Conservation (phyloP, 2,888 invertebrate genomes). For the Eilema caniola region DNA sequence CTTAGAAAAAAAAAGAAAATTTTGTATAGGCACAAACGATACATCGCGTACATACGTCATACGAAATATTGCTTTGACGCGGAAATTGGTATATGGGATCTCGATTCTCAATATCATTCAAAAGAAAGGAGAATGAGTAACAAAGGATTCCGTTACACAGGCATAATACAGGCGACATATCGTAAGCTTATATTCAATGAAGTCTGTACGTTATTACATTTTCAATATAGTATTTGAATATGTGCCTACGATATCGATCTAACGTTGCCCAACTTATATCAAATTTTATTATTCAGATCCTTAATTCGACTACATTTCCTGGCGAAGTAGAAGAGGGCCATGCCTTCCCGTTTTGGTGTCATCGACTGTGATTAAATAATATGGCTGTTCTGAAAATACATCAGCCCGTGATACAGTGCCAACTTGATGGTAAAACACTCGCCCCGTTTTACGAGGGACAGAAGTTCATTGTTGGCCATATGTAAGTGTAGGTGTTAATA, state of each 20-base stretch:
- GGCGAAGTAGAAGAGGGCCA: too few relatives aligned
- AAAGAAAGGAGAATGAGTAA: slow-evolving; percentile 1
- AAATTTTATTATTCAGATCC: neutral
- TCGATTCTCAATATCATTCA: neutral
- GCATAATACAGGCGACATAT: neutral
- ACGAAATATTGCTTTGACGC: neutral
- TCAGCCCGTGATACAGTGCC: too few relatives aligned
- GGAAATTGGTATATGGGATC: slow-evolving; percentile 12
- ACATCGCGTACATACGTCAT: slow-evolving; percentile 5
- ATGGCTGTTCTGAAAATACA: too few relatives aligned
- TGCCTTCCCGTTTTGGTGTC: too few relatives aligned
- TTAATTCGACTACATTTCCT: too few relatives aligned
- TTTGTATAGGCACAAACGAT: neutral
- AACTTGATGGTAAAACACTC: too few relatives aligned
- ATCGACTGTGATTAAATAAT: too few relatives aligned
- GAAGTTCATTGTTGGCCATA: too few relatives aligned
- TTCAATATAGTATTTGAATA: neutral
- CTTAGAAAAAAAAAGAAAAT: neutral
- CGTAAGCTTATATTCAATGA: neutral
- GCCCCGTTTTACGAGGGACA: too few relatives aligned
- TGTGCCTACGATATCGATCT: neutral
- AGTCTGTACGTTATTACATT: neutral
- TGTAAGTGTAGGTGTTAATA: too few relatives aligned
- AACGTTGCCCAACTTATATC: neutral
- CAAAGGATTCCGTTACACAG: neutral